Conservation (phyloP, 2,113 vertebrate genomes). For the Myodes glareolus region DNA sequence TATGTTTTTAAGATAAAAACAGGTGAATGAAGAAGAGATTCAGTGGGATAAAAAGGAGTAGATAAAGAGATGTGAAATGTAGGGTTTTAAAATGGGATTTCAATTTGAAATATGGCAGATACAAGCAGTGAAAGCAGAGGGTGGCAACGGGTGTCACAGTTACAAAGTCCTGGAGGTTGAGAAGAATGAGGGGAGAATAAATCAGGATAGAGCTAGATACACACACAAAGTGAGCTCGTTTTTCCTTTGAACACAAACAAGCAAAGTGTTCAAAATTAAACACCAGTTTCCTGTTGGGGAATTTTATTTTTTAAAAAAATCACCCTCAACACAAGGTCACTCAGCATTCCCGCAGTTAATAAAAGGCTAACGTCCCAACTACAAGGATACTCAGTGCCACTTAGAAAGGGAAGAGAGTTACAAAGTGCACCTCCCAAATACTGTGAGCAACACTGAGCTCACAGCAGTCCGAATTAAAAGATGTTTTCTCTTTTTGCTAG, state of each 20-base stretch:
- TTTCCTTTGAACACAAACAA: conserved; percentile 10
- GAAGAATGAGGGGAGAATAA: neutral
- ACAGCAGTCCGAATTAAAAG: neutral
- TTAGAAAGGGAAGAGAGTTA: conserved; percentile 41
- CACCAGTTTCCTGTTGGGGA: neutral
- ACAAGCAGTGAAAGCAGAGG: neutral
- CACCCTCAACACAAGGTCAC: neutral
- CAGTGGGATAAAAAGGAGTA: neutral
- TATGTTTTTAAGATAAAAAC: conserved; percentile 4
- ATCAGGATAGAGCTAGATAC: neutral
- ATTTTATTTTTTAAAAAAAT: neutral
- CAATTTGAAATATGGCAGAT: neutral
- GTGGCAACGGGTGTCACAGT: neutral
- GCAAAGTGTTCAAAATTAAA: conserved; percentile 10
- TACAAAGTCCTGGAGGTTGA: neutral
- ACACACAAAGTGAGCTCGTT: conserved; percentile 43
- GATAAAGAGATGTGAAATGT: neutral
- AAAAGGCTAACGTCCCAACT: neutral
- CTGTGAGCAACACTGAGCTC: neutral
- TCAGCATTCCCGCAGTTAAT: neutral
- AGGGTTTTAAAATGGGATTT: neutral
- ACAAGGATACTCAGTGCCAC: neutral
- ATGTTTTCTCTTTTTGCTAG: neutral
- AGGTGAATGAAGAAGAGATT: neutral
- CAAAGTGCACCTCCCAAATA: conserved; percentile 1